Evolutionary conservation across 1,140 invertebrate species (phyloP).

Genomic region (Euglossa dilemma): DNA sequence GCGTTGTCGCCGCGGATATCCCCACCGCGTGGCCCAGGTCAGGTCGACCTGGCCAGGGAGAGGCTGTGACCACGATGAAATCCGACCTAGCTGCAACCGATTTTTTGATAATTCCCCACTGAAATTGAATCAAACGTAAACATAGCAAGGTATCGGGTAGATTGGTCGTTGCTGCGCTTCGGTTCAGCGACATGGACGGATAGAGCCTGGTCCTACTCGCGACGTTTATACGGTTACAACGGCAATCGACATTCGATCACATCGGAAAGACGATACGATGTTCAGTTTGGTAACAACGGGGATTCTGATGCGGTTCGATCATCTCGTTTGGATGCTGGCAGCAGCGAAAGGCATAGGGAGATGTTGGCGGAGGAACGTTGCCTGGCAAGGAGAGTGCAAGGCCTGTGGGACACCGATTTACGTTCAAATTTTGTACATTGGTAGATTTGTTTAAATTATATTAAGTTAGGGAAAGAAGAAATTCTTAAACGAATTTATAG

Average conservation of each 20-base stretch:
- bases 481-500: too few species aligned
- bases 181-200: constrained; percentile 22
- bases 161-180: neutral
- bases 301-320: constrained; percentile 21
- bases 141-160: constrained; percentile 1
- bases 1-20: neutral
- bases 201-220: neutral
- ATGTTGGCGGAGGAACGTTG: neutral
- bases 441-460: too few species aligned
- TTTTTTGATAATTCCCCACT: neutral
- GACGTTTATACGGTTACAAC: constrained; percentile 11
- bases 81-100: too few species aligned
- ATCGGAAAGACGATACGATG: constrained; percentile 25
- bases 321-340: constrained; percentile 3
- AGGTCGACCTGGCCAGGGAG: too few species aligned
- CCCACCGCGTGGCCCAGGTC: too few species aligned
- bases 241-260: constrained; percentile 36
- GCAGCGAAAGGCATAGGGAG: neutral
- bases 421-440: too few species aligned
- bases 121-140: constrained; percentile 28
- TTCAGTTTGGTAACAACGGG: constrained; percentile 26
- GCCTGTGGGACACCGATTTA: too few species aligned
- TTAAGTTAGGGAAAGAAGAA: too few species aligned
- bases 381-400: too few species aligned
- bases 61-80: neutral